Evolutionary conservation across 2,113 vertebrate genomes (phyloP), one percentile per base, ranked within the genome.

Genomic region (Sinocyclocheilus anshuiensis): DNA sequence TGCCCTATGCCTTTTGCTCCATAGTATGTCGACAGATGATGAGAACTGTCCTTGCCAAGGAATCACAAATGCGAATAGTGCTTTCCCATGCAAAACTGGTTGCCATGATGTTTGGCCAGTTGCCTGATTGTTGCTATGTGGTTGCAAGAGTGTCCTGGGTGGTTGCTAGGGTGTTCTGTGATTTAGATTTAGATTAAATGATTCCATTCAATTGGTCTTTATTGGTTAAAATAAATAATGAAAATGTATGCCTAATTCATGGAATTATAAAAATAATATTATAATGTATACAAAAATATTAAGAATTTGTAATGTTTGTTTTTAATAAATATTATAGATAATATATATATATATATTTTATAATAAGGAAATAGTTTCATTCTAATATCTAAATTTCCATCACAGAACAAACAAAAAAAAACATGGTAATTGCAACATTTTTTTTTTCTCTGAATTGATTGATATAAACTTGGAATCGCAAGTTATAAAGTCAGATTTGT

Each of bases 21-120:
- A 55, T 29, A 33, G 53, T 24, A 53, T 15, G 48, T 10, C 65
- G n/a, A 84, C 53, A 48, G 20, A 36, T 69, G 24, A 71, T 82
- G 81, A 71, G 81, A 71, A 33, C 15, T 69, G 45, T 67, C 63
- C 81, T 71, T 71, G 81, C 26, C 6, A 33, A 71, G 53, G 45
- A n/a, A 71, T 71, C 16, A 81, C 45, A 71, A 42, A 71, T 36
- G 42, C 1, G 11, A 53, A 50, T 29, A 18, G 63, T 53, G 11
- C 15, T 50, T 69, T 9, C 16, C 4, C 0, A 18, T 22, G n/a
- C 4, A 45, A 18, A 48, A 45, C 6, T 12, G 18, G n/a, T 12
- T 29, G 59, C 13, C 42, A 50, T 48, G 9, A 36, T 59, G 53
- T 12, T 79, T 16, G 2, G 20, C 63, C 10, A 11, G 42, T 24